Conservation (phyloP, 2,888 invertebrate species). For the Malacosoma neustria region DNA sequence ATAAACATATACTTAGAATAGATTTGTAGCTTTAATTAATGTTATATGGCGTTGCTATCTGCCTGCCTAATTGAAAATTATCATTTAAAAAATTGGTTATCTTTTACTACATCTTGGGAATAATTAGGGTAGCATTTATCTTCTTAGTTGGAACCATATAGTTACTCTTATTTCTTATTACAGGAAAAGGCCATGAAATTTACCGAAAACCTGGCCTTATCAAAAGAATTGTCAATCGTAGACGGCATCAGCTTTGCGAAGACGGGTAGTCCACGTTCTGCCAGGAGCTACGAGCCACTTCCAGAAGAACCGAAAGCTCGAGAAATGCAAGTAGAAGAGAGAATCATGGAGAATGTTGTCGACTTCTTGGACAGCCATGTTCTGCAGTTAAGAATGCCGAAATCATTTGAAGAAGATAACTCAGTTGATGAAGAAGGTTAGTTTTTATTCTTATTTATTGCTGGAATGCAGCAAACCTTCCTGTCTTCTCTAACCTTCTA, state of each 20-base stretch:
- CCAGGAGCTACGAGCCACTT: constrained; percentile 58
- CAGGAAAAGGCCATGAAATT: constrained; percentile 69
- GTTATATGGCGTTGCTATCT: too few relatives aligned
- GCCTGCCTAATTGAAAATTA: too few relatives aligned
- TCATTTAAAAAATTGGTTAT: too few relatives aligned
- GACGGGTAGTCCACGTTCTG: constrained; percentile 55
- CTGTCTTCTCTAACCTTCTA: too few relatives aligned
- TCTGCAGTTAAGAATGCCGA: constrained; percentile 61
- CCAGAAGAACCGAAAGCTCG: constrained; percentile 57
- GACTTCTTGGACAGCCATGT: constrained; percentile 62
- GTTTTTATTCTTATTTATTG: too few relatives aligned
- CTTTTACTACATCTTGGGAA: too few relatives aligned
- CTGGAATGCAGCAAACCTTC: too few relatives aligned
- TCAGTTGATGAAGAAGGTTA: constrained; percentile 64
- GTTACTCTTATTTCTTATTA: constrained; percentile 9
- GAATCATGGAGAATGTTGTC: constrained; percentile 60
- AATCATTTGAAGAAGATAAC: constrained; percentile 57
- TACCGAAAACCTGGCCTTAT: constrained; percentile 58
- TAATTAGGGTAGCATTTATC: too few relatives aligned
- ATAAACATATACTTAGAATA: too few relatives aligned
- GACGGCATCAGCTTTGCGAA: constrained; percentile 59
- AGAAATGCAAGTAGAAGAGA: constrained; percentile 55
- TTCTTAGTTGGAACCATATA: too few relatives aligned
- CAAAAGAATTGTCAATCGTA: constrained; percentile 49
- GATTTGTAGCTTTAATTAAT: too few relatives aligned